phyloP scores from a whole-genome alignment of 2,113 vertebrate genomes.

The Zosterops borbonicus region DNA sequence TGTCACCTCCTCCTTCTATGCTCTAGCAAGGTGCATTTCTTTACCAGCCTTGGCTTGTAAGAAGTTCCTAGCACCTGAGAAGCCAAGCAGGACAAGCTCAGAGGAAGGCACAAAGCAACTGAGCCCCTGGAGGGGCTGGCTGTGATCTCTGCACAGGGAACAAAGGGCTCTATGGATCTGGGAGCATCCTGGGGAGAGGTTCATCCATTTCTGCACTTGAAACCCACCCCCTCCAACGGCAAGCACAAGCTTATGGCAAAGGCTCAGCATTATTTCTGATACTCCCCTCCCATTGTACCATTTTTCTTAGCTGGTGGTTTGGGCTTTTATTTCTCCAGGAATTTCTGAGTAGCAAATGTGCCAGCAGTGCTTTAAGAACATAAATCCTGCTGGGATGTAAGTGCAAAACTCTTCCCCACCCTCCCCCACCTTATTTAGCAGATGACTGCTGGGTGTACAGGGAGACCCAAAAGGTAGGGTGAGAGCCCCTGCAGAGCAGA shows the following conservation, averaged over 20 bases:
- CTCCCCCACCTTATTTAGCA: not conserved
- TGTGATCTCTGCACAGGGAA: not conserved
- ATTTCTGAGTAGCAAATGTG: not conserved
- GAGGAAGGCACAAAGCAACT: not conserved
- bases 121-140: not conserved
- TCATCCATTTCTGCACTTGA: not conserved
- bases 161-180: not conserved
- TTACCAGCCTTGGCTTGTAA: not conserved
- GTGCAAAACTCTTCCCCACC: not conserved
- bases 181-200: not conserved
- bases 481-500: not conserved
- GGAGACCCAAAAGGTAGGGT: not conserved
- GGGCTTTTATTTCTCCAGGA: not conserved
- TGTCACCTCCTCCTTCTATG: fast-evolving
- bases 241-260: not conserved
- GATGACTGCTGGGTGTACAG: not conserved
- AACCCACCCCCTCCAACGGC: not conserved
- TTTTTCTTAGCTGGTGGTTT: not conserved
- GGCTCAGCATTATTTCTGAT: not conserved
- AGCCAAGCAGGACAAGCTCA: not conserved
- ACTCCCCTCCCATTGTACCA: not conserved
- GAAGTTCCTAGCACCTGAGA: not conserved
- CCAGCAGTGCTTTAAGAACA: not conserved
- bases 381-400: not conserved
- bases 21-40: not conserved